Base-by-base conservation (phyloP, 2,888 invertebrate species). In the Volucella inflata region DNA sequence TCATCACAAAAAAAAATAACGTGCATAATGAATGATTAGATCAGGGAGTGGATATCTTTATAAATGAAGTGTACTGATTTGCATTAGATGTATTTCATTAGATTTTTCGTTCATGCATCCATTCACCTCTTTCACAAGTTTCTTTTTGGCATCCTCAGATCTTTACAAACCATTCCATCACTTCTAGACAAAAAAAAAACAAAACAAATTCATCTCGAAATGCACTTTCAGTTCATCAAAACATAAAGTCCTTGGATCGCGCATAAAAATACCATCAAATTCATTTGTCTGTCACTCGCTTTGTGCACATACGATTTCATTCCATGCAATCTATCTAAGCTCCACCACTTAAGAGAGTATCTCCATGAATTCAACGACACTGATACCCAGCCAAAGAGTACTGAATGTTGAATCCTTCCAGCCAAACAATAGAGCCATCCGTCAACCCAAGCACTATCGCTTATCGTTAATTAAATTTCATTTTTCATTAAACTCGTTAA, bases 391-490 rank as follows among this genome's bases (percentile, higher is more conserved):
- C 83, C 71, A 80, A 80, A 67, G 75, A 80, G 71, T 75, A 60
- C 60, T 65, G 21, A 30, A 30, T 30, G 30, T 30, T 30, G 30
- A 6, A 30, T 30, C 53, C 84, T 53, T 38, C 51, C n/a, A 71
- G 44, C 55, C 70, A 57, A 76, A 85, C 81, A 85, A 85, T 85
- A 48, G 77, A 81, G 80, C 77, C 67, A 85, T 85, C 81, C 85
- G 68, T 85, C 85, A 85, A 71, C 50, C 68, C 68, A 72, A 81
- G 72, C 85, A 85, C 85, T 85, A 85, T 85, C 85, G 85, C 85
- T 85, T 85, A 85, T 85, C 85, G 85, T 85, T 85, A 85, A 85
- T 85, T 85, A 85, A 85, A 85, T 85, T 85, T 81, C 81, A 85
- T 85, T 85, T 85, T 85, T 85, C 85, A 85, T 85, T 85, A 81